Evolutionary conservation across 2,797 vertebrate species (phyloP), one percentile per base, ranked within the genome.

Genomic region (Gallinago nigripennis): DNA sequence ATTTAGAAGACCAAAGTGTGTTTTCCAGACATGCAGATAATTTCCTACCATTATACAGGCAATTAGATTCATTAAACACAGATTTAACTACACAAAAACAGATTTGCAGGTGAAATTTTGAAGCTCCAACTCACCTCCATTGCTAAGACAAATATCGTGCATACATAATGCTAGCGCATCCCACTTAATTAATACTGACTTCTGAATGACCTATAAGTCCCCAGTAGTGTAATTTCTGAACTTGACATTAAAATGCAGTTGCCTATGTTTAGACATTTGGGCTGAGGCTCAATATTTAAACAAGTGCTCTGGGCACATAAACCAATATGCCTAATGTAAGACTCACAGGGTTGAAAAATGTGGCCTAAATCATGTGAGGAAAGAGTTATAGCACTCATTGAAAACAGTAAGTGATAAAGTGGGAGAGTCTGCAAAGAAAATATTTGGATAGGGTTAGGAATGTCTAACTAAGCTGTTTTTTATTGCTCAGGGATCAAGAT

Each of bases 21-120:
- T 88, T 96, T 96, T 97, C 46, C 86, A 92, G 86, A 86, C 16
- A 24, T 78, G 46, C 21, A 96, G 73, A 91, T 76, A 64, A 94
- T 93, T 91, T 93, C 16, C 37, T 85, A 75, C n/a, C 28, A 76
- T 51, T 92, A 64, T 79, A 43, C 56, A 91, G 83, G 73, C 65
- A 89, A 77, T 94, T 95, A 88, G 37, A 92, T 93, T 95, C 61
- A 94, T 86, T 96, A 96, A 94, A 75, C 43, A 76, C 56, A 81
- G 45, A 78, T 78, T 90, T 84, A 95, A 69, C 48, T 23, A 81
- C 41, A 86, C 48, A 61, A 81, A 90, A 82, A 25, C 21, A 85
- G 65, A 85, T 73, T 83, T 46, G 4, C 23, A 70, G 39, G 66
- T 72, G 48, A 90, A 94, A 64, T 79, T 92, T 75, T 77, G 41